Evolutionary conservation across 2,113 vertebrate genomes (phyloP), one percentile per base, ranked within the genome.

Genomic region (Apodemus speciosus): DNA sequence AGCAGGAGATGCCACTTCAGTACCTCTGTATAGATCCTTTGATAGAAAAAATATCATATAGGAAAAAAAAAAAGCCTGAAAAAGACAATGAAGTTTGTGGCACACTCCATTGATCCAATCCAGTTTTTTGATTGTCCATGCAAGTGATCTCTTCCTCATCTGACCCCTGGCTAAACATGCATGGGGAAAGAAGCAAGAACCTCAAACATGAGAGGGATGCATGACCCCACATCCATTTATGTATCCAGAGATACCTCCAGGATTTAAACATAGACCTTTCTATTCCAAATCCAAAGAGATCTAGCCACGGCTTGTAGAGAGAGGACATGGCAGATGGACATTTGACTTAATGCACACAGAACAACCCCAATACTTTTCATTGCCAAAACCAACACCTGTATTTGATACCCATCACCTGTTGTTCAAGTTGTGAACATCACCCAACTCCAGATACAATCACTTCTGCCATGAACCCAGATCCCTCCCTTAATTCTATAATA

Each of bases 281-380:
- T 73, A 0, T 76, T 76, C 60, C 32, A 75, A 14, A 88, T 25
- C 53, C 15, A 46, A 85, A 83, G 4, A 1, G 27, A 16, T 20
- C 0, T 3, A 0, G 30, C 71, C 69, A 10, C 13, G 40, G 35
- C 30, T 1, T 0, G 0, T 3, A 18, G 40, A 79, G 10, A 43
- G 14, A 40, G 14, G 27, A 73, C 23, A 14, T 43, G 35, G 43
- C 71, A 85, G 53, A 40, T 14, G 73, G 7, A 56, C 3, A 10
- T 69, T 30, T 68, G 81, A 25, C 73, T 73, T 38, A 46, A 58
- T 27, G 3, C 79, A 23, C 88, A 51, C 60, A 68, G 89, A 72
- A 87, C 89, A 40, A 75, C 15, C 68, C 15, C 23, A 15, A 32
- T 16, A 40, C 40, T 85, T 49, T 66, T 16, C 49, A 73, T 56